phyloP scores from a whole-genome alignment of 2,113 vertebrate genomes.

The Rhinolophus sinicus region DNA sequence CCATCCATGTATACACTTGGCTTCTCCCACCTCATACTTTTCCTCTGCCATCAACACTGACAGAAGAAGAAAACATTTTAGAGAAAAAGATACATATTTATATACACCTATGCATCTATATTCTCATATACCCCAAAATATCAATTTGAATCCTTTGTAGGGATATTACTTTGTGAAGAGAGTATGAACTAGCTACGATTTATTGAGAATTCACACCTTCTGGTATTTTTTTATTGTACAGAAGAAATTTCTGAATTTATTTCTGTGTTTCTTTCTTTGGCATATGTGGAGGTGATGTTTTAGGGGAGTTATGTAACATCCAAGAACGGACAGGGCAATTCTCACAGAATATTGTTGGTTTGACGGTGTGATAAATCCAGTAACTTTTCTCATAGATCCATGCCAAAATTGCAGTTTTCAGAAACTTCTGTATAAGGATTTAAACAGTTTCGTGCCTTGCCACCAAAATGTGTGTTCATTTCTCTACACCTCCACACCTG shows the following conservation, averaged over 20 bases:
- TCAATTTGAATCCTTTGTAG: conserved; percentile 5
- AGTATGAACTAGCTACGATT: conserved; percentile 36
- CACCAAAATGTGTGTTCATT: conserved; percentile 79
- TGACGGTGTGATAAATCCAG: conserved; percentile 48
- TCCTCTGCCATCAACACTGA: not conserved
- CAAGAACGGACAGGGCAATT: conserved; percentile 38
- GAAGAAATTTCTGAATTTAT: conserved; percentile 31
- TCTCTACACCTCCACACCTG: conserved; percentile 82
- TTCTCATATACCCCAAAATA: not conserved
- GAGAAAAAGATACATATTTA: not conserved
- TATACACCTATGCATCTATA: not conserved
- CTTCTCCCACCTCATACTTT: not conserved
- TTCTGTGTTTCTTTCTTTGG: conserved; percentile 33
- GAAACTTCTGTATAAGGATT: conserved; percentile 75
- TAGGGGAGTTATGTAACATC: conserved; percentile 30
- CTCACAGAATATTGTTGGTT: conserved; percentile 18
- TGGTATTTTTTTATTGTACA: conserved; percentile 41
- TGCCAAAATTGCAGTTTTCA: conserved; percentile 74
- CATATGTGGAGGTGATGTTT: conserved; percentile 54
- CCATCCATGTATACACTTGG: not conserved
- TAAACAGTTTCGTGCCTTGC: conserved; percentile 76
- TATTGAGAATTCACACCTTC: conserved; percentile 64
- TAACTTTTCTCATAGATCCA: not conserved
- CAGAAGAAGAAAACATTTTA: conserved; percentile 34
- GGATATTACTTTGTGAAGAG: conserved; percentile 39